Evolutionary conservation across 2,113 vertebrate species (phyloP).

Genomic region (Cervus canadensis): DNA sequence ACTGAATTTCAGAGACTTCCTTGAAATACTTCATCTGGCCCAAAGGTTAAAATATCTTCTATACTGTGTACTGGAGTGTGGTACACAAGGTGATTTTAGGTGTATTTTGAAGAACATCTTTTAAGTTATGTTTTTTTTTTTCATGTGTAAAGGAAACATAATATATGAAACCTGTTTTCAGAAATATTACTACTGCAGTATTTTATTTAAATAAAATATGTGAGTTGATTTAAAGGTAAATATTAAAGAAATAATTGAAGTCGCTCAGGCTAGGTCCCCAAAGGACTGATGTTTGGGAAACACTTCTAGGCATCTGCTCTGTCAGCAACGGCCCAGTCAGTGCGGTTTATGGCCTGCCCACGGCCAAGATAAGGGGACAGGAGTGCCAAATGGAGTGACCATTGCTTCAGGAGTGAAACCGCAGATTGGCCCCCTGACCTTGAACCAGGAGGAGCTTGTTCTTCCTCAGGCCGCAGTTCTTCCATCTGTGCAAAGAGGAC

Average conservation of each 20-base stretch:
- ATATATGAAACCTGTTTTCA: background rate
- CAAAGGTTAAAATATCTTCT: background rate
- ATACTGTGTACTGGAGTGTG: background rate
- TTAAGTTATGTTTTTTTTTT: background rate
- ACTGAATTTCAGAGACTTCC: background rate
- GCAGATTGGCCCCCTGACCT: background rate
- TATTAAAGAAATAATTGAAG: background rate
- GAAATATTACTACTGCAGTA: background rate
- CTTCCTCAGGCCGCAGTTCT: background rate
- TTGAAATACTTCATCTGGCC: background rate
- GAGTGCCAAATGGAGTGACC: no score
- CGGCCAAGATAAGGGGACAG: background rate
- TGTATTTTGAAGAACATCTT: background rate
- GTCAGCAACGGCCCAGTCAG: rapidly evolving
- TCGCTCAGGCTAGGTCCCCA: background rate
- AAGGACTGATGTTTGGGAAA: background rate
- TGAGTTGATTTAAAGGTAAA: background rate
- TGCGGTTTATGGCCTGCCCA: no score
- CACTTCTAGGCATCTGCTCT: background rate
- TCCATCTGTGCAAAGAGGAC: background rate
- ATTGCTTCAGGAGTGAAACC: background rate
- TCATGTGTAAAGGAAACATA: background rate
- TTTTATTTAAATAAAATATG: background rate
- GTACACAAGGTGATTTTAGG: background rate
- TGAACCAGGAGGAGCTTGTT: background rate